These are phyloP conservation scores for Gambusia holbrooki DNA, from an alignment of 2,113 vertebrate genomes.

Conservation along the genomic window DNA sequence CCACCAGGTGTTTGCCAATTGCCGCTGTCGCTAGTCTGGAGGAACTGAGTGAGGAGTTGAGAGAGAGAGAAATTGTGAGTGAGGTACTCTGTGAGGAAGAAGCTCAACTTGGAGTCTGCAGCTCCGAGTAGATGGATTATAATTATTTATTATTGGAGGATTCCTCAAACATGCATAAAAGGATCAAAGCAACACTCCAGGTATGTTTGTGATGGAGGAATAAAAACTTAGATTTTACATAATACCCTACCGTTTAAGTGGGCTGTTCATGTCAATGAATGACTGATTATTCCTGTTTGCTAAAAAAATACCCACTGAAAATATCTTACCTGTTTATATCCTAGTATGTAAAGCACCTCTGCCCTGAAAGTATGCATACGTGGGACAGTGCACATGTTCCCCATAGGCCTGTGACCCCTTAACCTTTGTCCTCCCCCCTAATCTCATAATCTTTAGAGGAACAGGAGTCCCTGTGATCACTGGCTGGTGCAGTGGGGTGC, in stretches of 20 bases:
- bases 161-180: too few species aligned
- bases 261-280: constrained; percentile 14
- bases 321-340: constrained; percentile 46
- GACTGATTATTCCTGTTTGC: neutral
- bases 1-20: too few species aligned
- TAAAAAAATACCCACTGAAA: constrained; percentile 7
- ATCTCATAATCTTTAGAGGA: constrained; percentile 72
- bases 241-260: neutral
- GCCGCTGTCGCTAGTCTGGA: too few species aligned
- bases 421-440: constrained; percentile 52
- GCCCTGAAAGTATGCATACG: constrained; percentile 7
- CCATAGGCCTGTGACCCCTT: constrained; percentile 36
- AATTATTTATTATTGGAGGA: too few species aligned
- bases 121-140: too few species aligned
- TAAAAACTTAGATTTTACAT: too few species aligned
- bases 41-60: too few species aligned
- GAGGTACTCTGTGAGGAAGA: too few species aligned
- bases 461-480: constrained; percentile 70
- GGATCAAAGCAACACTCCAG: too few species aligned
- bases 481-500: constrained; percentile 53
- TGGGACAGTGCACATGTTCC: constrained; percentile 35
- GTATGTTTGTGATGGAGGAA: too few species aligned
- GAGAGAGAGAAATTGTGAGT: too few species aligned
- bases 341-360: constrained; percentile 56
- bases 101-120: too few species aligned